Evolutionary conservation across 2,797 vertebrate genomes (phyloP).

Genomic region (Macroramphosus scolopax): DNA sequence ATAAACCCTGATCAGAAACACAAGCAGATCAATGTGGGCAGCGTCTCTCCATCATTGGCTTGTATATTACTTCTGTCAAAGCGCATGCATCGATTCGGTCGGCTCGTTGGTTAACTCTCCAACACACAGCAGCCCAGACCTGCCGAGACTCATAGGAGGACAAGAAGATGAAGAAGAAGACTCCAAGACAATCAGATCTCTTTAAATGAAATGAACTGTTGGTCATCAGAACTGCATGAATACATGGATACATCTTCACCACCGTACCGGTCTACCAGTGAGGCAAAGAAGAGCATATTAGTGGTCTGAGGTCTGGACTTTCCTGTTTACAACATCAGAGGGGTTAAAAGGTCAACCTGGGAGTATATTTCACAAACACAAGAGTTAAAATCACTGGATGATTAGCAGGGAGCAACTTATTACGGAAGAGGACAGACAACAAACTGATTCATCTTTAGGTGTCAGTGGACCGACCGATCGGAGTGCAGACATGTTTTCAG

Average conservation of each 20-base stretch:
- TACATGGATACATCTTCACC: no score
- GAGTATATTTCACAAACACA: conserved; percentile 48
- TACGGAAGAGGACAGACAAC: conserved; percentile 10
- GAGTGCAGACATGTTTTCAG: conserved; percentile 33
- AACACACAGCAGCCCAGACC: conserved; percentile 64
- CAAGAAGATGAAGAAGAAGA: neutral
- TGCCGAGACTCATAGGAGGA: neutral
- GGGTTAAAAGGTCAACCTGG: conserved; percentile 48
- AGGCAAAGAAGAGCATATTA: conserved; percentile 30
- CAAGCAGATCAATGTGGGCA: conserved; percentile 32
- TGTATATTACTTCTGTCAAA: conserved; percentile 37
- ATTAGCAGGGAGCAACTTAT: conserved; percentile 32
- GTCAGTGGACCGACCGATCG: conserved; percentile 36
- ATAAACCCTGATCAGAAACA: conserved; percentile 33
- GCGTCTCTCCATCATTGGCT: conserved; percentile 22
- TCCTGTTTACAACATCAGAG: conserved; percentile 51
- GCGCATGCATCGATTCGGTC: conserved; percentile 51
- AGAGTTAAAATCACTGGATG: conserved; percentile 33
- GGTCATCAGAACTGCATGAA: no score
- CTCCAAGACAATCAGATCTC: neutral
- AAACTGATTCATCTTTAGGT: conserved; percentile 20
- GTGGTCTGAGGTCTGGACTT: conserved; percentile 65
- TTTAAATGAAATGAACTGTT: conserved; percentile 3
- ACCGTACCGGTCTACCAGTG: conserved; percentile 32
- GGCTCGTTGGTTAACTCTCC: conserved; percentile 28